Conservation (phyloP, 2,113 vertebrate species). For the Toxostoma redivivum region DNA sequence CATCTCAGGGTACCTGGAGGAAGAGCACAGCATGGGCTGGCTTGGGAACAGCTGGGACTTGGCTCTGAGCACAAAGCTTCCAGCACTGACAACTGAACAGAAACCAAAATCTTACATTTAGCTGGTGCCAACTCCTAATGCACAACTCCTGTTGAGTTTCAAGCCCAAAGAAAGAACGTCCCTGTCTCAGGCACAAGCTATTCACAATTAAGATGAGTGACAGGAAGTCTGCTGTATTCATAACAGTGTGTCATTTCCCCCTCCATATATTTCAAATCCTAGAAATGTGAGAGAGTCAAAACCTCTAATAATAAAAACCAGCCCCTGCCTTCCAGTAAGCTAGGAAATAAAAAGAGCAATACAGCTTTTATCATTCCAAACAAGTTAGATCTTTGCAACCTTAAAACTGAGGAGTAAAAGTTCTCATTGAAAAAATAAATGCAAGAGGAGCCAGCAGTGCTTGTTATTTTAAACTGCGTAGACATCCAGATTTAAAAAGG, state of each 20-base stretch:
- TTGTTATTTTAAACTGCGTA: neutral
- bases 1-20: neutral
- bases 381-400: neutral
- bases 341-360: neutral
- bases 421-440: neutral
- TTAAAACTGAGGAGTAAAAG: neutral
- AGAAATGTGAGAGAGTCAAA: neutral
- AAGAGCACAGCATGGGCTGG: neutral
- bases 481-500: neutral
- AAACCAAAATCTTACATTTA: neutral
- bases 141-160: neutral
- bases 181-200: neutral
- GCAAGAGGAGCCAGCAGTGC: neutral
- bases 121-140: fast-evolving
- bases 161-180: neutral
- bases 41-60: neutral
- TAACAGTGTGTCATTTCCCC: fast-evolving
- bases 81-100: neutral
- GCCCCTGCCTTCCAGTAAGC: neutral
- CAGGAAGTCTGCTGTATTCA: neutral
- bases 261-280: neutral
- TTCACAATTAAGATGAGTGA: neutral
- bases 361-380: neutral
- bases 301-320: neutral
- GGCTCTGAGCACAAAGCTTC: neutral